A percentile compares a stretch with the other conserved stretches of the same genome.
Conservation (phyloP, 2,888 invertebrate species). For the Diarsia dahlii region DNA sequence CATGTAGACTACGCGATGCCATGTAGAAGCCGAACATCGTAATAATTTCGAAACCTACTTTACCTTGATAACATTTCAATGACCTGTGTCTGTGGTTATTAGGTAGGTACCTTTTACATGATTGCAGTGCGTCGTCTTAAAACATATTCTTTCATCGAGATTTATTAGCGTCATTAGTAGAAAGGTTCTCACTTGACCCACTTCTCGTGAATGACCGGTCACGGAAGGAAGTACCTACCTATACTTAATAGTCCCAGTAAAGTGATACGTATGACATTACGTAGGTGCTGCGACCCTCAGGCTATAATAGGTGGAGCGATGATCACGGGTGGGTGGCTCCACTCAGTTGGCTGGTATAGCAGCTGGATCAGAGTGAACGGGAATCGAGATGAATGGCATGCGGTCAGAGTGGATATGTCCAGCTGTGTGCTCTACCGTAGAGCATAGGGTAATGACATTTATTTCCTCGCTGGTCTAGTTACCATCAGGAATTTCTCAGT, state of each 20-base stretch:
- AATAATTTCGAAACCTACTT: neutral
- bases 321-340: neutral
- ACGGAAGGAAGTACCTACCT: constrained; percentile 11
- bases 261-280: neutral
- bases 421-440: no score
- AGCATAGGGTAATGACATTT: no score
- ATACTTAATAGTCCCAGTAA: constrained; percentile 9
- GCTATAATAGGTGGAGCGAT: neutral
- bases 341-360: neutral
- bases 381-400: no score
- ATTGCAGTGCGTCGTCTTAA: constrained; percentile 10
- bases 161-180: constrained; percentile 18
- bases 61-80: neutral
- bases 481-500: no score
- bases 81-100: neutral
- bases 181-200: constrained; percentile 17
- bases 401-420: no score
- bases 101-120: neutral
- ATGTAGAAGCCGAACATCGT: neutral
- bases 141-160: constrained; percentile 17
- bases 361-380: neutral
- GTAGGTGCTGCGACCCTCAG: neutral
- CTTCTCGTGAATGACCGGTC: constrained; percentile 8
- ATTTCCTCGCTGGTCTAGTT: no score
- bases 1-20: no score